These are phyloP conservation scores for Bilobella aurantiaca DNA, from an alignment of 1,140 invertebrate genomes.

Conservation along the genomic window DNA sequence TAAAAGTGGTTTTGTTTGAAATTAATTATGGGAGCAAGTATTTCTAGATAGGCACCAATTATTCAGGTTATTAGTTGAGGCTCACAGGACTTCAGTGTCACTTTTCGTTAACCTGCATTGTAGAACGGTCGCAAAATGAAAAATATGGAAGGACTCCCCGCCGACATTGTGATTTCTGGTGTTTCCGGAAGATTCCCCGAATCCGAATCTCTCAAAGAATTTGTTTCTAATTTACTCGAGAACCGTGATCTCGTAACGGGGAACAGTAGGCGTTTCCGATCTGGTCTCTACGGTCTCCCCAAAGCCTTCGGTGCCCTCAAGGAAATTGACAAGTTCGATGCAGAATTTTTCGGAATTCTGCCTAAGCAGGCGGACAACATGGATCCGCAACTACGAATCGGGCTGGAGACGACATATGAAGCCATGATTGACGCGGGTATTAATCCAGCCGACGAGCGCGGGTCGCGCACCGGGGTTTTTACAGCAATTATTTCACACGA, in stretches of 20 bases:
- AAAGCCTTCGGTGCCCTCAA: conserved; percentile 69
- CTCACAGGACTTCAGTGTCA: no score
- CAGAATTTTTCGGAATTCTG: conserved; percentile 86
- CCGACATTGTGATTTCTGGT: conserved; percentile 67
- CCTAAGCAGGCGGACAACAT: conserved; percentile 85
- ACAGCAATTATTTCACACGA: conserved; percentile 78
- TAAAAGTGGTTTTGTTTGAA: no score
- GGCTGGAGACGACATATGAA: conserved; percentile 86
- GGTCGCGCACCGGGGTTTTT: conserved; percentile 66
- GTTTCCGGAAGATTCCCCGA: conserved; percentile 79
- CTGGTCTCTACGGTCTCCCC: conserved; percentile 52
- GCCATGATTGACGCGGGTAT: conserved; percentile 82
- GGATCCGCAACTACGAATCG: conserved; percentile 83
- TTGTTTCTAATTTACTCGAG: conserved; percentile 62
- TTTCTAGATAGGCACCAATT: no score
- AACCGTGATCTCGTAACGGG: conserved; percentile 54
- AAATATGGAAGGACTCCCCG: background rate
- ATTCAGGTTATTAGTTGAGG: no score
- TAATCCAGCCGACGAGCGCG: conserved; percentile 67
- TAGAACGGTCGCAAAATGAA: no score
- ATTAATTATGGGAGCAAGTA: no score
- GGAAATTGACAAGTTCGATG: conserved; percentile 74
- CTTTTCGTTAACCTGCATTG: no score
- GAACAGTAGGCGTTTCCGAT: conserved; percentile 46
- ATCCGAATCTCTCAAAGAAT: conserved; percentile 63